Evolutionary conservation across 2,888 invertebrate genomes (phyloP), one percentile per base, ranked within the genome.

Genomic region (Lochmaea crataegi): DNA sequence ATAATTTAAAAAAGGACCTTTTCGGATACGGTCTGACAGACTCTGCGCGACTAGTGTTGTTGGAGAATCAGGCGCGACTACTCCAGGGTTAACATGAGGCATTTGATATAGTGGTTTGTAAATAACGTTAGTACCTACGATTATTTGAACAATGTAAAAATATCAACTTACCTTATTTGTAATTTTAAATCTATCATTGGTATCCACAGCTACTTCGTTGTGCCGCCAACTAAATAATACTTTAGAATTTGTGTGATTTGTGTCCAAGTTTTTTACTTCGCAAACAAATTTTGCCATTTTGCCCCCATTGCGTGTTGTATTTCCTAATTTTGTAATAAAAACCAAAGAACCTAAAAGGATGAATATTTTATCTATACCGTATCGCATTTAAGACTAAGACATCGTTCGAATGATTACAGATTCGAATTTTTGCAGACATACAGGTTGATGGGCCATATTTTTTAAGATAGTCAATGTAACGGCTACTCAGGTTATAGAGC

Each of bases 201-300:
- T 53, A 32, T 75, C 82, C 2, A 91, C 82, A 0, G 88, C 89
- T 3, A 88, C 89, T 77, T 89, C 89, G 81, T 92, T 90, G 83
- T 91, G 90, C 82, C 88, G 89, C 93, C 93, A 94, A 60, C 83
- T 83, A 80, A 91, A 88, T 68, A 86, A 86, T 77, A 92, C 89
- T 79, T 87, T 88, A 53, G 85, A 86, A 42, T 91, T 87, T 0
- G 91, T 91, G 78, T 89, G 77, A 76, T 85, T 86, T 2, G 76
- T 26, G 42, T 85, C 85, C 18, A 84, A 74, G 76, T 83, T 84
- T 78, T 85, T 86, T 60, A 92, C 92, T 83, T 92, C 92, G 84
- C 94, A 94, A 61, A 89, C 85, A 78, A 93, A 87, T 77, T 90
- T 89, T 22, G 90, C 89, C 45, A 87, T 87, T 72, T 90, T 90